Percentiles rank a stretch among this genome's conserved stretches.
Conservation (phyloP, 2,113 vertebrate species). For the Lepus timidus region DNA sequence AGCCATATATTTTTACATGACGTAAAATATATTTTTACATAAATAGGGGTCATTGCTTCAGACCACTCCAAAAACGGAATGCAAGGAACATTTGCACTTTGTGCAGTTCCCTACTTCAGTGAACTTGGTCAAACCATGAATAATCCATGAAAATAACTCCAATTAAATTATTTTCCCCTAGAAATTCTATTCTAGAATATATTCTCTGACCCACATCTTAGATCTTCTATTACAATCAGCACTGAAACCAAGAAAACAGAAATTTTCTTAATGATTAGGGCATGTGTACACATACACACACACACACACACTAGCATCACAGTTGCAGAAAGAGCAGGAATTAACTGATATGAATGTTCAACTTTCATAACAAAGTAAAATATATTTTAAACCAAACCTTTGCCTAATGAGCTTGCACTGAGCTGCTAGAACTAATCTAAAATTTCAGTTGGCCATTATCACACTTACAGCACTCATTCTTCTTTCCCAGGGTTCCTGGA, state of each 20-base stretch:
- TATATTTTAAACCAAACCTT: conserved; percentile 62
- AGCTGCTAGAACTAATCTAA: conserved; percentile 72
- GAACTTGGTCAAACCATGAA: neutral
- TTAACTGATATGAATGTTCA: conserved; percentile 43
- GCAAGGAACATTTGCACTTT: neutral
- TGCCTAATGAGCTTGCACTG: conserved; percentile 71
- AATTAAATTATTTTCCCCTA: neutral
- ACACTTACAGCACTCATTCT: neutral
- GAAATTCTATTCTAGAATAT: neutral
- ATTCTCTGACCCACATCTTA: neutral
- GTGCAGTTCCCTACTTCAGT: neutral
- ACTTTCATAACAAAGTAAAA: conserved; percentile 60
- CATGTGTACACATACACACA: neutral
- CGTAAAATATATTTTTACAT: no score
- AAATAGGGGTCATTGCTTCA: no score
- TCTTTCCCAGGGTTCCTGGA: neutral
- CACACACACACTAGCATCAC: neutral
- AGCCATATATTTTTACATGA: neutral
- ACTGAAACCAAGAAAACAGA: neutral
- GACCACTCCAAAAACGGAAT: neutral
- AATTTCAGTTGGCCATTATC: conserved; percentile 48
- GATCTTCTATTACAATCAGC: neutral
- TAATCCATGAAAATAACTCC: neutral
- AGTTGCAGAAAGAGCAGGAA: neutral
- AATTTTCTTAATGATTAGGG: neutral